Conservation (phyloP, 2,888 invertebrate species). For the Rotaria magnacalcarata region DNA sequence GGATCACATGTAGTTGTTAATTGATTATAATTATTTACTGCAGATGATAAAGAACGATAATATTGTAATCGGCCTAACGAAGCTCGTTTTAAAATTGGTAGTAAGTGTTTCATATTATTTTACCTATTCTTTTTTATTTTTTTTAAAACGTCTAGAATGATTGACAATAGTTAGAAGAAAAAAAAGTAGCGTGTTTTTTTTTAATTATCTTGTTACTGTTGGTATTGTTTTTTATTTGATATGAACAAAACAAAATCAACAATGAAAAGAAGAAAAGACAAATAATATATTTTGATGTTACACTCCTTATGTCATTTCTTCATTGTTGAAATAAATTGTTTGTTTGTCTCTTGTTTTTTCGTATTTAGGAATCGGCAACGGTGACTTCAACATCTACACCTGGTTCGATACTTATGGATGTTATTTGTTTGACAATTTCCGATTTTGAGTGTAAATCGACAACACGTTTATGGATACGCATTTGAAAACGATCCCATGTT, state of each 20-base stretch:
- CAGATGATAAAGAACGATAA: constrained; percentile 5
- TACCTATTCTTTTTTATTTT: neutral
- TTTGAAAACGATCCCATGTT: constrained; percentile 95
- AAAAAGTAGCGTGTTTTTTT: too few relatives aligned
- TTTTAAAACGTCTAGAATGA: neutral
- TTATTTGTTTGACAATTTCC: constrained; percentile 95
- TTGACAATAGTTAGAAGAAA: neutral
- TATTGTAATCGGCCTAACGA: neutral
- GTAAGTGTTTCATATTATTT: neutral
- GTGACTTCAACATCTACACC: constrained; percentile 99
- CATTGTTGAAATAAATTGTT: constrained; percentile 9
- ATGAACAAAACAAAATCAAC: constrained; percentile 14
- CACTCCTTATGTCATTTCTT: neutral
- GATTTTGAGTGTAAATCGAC: constrained; percentile 96
- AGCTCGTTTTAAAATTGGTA: neutral
- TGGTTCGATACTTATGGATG: constrained; percentile 82
- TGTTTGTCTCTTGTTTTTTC: neutral
- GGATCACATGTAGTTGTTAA: constrained; percentile 16
- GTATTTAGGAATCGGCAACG: constrained; percentile 72
- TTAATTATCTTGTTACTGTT: constrained; percentile 4
- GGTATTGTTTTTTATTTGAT: neutral
- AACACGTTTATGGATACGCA: constrained; percentile 96
- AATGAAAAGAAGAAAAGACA: constrained; percentile 3
- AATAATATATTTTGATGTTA: neutral
- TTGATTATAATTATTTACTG: constrained; percentile 15